Conservation (phyloP, 2,797 vertebrate genomes). For the Pantherophis vulpinus region DNA sequence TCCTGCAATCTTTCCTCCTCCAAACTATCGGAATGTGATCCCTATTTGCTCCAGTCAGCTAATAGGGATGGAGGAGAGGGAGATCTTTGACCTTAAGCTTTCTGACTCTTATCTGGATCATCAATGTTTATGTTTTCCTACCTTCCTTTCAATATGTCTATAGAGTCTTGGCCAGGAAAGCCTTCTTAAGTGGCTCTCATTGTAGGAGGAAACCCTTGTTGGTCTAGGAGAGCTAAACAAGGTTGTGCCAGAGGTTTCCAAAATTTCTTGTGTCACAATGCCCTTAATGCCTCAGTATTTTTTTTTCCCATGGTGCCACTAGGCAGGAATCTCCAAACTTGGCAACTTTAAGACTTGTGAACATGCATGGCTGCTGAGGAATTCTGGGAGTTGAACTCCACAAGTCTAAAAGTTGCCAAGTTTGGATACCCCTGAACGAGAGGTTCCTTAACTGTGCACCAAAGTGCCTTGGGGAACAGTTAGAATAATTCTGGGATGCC, state of each 20-base stretch:
- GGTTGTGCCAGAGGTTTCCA: neutral
- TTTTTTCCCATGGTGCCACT: neutral
- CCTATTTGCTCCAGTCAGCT: neutral
- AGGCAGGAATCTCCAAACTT: too few species aligned
- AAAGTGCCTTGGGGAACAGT: too few species aligned
- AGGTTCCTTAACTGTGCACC: neutral
- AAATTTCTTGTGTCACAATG: neutral
- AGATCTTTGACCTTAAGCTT: neutral
- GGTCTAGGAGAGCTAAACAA: neutral
- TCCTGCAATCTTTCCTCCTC: neutral
- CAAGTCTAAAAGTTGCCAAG: too few species aligned
- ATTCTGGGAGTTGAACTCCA: too few species aligned
- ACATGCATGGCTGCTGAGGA: too few species aligned
- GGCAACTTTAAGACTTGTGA: too few species aligned
- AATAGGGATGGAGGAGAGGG: neutral
- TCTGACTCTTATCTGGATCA: neutral
- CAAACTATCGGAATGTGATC: neutral
- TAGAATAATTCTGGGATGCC: too few species aligned
- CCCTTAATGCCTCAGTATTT: neutral
- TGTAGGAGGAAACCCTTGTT: neutral
- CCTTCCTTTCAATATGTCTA: neutral
- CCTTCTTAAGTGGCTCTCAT: neutral
- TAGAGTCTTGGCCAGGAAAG: neutral
- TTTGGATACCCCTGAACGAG: too few species aligned
- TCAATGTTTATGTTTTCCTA: neutral